phyloP scores from a whole-genome alignment of 2,888 invertebrate species.

The Acanthacorydalis orientalis region DNA sequence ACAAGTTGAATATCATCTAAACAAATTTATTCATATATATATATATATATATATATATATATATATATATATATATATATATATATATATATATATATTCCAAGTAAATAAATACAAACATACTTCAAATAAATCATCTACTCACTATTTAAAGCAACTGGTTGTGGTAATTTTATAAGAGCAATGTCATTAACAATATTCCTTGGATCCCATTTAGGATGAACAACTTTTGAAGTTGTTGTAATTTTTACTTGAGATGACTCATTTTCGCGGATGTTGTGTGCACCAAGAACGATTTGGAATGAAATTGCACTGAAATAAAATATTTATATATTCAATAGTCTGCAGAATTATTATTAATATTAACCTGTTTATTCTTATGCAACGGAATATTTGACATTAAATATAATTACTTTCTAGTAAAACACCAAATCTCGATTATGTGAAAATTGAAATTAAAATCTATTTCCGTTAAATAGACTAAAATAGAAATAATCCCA shows the following conservation, averaged over 20 bases:
- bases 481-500: too few species aligned
- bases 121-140: background rate
- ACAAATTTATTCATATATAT: conserved; percentile 7
- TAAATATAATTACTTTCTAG: too few species aligned
- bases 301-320: conserved; percentile 15
- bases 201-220: conserved; percentile 20
- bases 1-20: conserved; percentile 26
- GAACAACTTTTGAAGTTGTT: conserved; percentile 15
- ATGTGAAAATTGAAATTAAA: too few species aligned
- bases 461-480: too few species aligned
- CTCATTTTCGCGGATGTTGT: conserved; percentile 9
- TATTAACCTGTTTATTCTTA: background rate
- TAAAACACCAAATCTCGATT: too few species aligned
- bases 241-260: conserved; percentile 9
- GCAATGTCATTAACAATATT: conserved; percentile 27
- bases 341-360: background rate
- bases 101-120: too few species aligned
- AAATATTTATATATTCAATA: background rate
- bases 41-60: background rate
- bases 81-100: too few species aligned
- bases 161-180: conserved; percentile 23
- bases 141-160: conserved; percentile 23
- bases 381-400: too few species aligned
- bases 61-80: too few species aligned
- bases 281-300: conserved; percentile 12